Evolutionary conservation across 2,113 vertebrate genomes (phyloP), one percentile per base, ranked within the genome.

Genomic region (Pelodiscus sinensis): DNA sequence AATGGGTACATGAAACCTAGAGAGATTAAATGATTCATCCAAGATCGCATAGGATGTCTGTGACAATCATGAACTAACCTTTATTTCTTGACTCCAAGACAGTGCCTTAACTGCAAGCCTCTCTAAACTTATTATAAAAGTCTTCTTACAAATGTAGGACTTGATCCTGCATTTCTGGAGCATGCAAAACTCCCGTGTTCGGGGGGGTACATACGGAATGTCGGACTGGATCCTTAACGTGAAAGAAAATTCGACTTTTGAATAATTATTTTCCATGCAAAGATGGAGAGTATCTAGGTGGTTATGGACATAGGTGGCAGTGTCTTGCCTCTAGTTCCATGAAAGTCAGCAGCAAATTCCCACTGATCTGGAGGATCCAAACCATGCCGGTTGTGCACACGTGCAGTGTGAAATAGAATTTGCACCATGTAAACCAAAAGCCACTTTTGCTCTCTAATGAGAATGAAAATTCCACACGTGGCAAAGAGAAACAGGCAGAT

Each of bases 121-220:
- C 73, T 38, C 10, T 19, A 6, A 50, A 35, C 24, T 29, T 7
- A 31, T 80, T 2, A 16, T 12, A 25, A 56, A 79, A 60, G 2
- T 24, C 50, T 71, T 71, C n/a, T 19, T 19, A 35, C n/a, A 71
- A 71, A 71, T 35, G n/a, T 21, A 21, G n/a, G n/a, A 18, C n/a
- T 12, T n/a, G 52, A 51, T 38, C 29, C 0, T 0, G 4, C n/a
- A 7, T 62, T 88, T 79, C 14, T 77, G 15, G 24, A 44, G 35
- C 21, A 19, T 14, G 24, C 54, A 51, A 60, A 86, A 52, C 24
- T 73, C 27, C 24, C 7, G 27, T 5, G 22, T 6, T 60, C 82
- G 4, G 1, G 3, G 4, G 1, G 3, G 9, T 54, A 15, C 6
- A 4, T 52, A 5, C 51, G 50, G 57, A 60, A 52, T 35, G n/a